Evolutionary conservation across 2,888 invertebrate species (phyloP).

Genomic region (Hirtodrosophila histrioides): DNA sequence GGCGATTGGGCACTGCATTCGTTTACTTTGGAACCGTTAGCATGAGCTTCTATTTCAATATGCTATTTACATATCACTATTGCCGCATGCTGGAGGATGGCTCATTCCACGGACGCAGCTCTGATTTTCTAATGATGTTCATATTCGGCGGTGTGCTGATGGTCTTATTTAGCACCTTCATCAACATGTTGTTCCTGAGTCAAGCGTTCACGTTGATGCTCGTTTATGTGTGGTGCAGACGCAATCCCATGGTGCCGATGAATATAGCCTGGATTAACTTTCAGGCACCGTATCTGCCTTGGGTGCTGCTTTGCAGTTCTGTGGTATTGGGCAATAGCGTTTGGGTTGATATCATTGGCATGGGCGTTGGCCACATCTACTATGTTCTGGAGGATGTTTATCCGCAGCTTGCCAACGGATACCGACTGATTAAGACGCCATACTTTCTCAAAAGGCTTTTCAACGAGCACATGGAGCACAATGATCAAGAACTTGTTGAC

Average conservation of each 20-base stretch:
- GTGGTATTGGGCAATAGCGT: slow-evolving; percentile 97
- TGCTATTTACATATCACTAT: slow-evolving; percentile 99
- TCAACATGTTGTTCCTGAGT: slow-evolving; percentile 98
- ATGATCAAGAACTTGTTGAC: slow-evolving; percentile 94
- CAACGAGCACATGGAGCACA: slow-evolving; percentile 91
- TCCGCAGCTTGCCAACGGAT: slow-evolving; percentile 96
- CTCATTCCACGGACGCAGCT: slow-evolving; percentile 96
- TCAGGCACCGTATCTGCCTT: slow-evolving; percentile 98
- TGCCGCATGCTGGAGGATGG: slow-evolving; percentile 99
- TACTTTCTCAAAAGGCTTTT: slow-evolving; percentile 93
- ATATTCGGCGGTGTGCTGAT: slow-evolving; percentile 95
- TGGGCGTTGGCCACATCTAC: slow-evolving; percentile 99
- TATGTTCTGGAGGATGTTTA: slow-evolving; percentile 99
- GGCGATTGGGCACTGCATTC: slow-evolving; percentile 98
- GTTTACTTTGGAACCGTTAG: slow-evolving; percentile 99
- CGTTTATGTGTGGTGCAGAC: slow-evolving; percentile 98
- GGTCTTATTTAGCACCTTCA: slow-evolving; percentile 98
- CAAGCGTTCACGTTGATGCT: slow-evolving; percentile 99
- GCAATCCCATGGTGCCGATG: slow-evolving; percentile 97
- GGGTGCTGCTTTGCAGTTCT: slow-evolving; percentile 98
- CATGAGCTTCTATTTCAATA: slow-evolving; percentile 99
- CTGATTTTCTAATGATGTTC: slow-evolving; percentile 99
- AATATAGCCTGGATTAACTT: slow-evolving; percentile 98
- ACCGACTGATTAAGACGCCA: slow-evolving; percentile 95
- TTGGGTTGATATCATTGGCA: slow-evolving; percentile 98